Evolutionary conservation across 1,140 invertebrate species (phyloP).

Genomic region (Lordiphosa clarofinis): DNA sequence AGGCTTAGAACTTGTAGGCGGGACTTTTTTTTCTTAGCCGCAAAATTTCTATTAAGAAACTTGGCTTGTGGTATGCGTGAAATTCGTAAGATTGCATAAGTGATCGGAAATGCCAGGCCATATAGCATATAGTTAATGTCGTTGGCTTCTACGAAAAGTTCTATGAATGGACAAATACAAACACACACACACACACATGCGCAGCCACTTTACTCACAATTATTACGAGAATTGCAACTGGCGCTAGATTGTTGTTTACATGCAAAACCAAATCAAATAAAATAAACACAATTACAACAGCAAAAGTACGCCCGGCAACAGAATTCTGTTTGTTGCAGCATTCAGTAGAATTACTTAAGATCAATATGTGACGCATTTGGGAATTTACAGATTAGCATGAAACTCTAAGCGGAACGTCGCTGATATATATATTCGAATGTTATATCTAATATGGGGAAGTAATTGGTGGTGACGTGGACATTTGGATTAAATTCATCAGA

Average conservation of each 20-base stretch:
- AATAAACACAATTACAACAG: neutral
- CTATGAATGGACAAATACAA: conserved; percentile 45
- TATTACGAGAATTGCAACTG: conserved; percentile 18
- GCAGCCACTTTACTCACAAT: too few relatives aligned
- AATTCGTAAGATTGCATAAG: conserved; percentile 51
- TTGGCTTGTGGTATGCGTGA: conserved; percentile 21
- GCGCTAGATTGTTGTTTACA: conserved; percentile 12
- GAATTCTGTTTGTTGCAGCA: too few relatives aligned
- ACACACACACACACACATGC: too few relatives aligned
- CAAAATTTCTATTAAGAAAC: conserved; percentile 11
- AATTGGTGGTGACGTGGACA: too few relatives aligned
- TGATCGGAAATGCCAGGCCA: conserved; percentile 47
- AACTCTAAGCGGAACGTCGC: neutral
- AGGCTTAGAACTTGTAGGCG: conserved; percentile 25
- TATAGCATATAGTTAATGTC: conserved; percentile 8
- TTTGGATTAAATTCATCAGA: too few relatives aligned
- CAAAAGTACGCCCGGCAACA: too few relatives aligned
- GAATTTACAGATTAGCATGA: neutral
- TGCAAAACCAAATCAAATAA: conserved; percentile 3
- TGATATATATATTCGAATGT: neutral
- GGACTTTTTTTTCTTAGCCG: conserved; percentile 10
- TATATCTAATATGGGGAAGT: neutral
- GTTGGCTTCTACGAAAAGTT: conserved; percentile 23
- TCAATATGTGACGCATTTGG: conserved; percentile 5
- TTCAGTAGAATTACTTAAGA: conserved; percentile 1